Evolutionary conservation across 1,140 invertebrate genomes (phyloP).

Genomic region (Caenorhabditis tropicalis): DNA sequence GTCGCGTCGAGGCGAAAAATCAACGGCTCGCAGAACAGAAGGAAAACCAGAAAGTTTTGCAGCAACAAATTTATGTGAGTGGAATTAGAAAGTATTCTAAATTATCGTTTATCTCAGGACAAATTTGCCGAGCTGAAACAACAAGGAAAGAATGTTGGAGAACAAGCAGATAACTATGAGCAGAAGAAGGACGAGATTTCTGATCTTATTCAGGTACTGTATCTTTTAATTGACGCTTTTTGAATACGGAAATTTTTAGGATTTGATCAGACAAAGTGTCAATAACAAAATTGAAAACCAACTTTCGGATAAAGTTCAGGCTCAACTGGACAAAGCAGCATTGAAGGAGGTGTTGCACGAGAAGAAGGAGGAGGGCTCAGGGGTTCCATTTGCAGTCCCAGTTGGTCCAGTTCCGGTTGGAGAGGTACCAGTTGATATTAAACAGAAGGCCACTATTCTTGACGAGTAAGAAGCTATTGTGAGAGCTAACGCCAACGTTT

Average conservation of each 20-base stretch:
- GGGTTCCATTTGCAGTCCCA: background rate
- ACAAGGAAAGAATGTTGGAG: background rate
- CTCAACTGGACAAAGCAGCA: conserved; percentile 44
- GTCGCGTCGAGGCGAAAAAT: background rate
- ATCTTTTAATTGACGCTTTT: background rate
- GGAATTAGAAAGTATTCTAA: too few relatives aligned
- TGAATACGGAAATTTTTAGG: background rate
- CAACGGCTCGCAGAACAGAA: background rate
- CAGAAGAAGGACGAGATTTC: background rate
- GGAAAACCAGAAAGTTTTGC: background rate
- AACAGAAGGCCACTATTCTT: conserved; percentile 37
- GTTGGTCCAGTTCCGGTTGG: background rate
- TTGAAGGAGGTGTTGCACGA: conserved; percentile 38
- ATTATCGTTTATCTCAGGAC: background rate
- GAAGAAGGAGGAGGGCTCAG: background rate
- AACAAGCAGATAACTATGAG: background rate
- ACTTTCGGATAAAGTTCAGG: conserved; percentile 39
- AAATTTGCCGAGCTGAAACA: background rate
- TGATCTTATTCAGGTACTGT: background rate
- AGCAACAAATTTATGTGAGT: conserved; percentile 13
- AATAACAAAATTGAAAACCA: conserved; percentile 41
- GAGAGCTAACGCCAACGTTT: background rate
- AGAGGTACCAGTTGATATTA: conserved; percentile 14
- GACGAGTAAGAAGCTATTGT: background rate
- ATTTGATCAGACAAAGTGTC: background rate